Percentiles rank a stretch among this genome's conserved stretches.
phyloP scores from a whole-genome alignment of 1,140 invertebrate genomes.

The Asbolus verrucosus region DNA sequence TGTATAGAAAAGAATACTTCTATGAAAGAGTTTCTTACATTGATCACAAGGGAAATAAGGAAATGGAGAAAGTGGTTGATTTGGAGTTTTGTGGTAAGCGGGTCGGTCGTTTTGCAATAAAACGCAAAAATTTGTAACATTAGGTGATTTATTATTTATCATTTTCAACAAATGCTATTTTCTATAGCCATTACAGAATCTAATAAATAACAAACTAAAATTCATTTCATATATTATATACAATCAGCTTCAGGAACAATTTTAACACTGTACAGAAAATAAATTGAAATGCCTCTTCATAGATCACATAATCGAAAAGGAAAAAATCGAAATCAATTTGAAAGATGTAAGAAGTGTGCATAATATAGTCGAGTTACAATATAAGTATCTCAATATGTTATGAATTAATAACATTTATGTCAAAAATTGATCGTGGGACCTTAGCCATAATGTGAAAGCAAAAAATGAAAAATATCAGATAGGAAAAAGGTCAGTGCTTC shows the following conservation, averaged over 20 bases:
- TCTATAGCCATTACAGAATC: slow-evolving; percentile 58
- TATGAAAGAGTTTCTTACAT: no score
- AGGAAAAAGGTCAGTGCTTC: slow-evolving; percentile 16
- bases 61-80: no score
- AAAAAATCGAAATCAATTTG: slow-evolving; percentile 33
- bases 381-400: slow-evolving; percentile 19
- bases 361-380: slow-evolving; percentile 4
- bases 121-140: slow-evolving; percentile 51
- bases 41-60: no score
- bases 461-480: slow-evolving; percentile 33
- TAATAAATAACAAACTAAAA: slow-evolving; percentile 61
- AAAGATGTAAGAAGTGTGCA: slow-evolving; percentile 23
- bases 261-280: slow-evolving; percentile 59
- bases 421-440: slow-evolving; percentile 21
- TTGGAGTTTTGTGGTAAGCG: no score
- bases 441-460: slow-evolving; percentile 22
- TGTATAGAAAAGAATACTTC: no score
- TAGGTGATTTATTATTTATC: slow-evolving; percentile 58
- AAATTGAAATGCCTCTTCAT: slow-evolving; percentile 55
- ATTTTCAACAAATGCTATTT: slow-evolving; percentile 60
- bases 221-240: slow-evolving; percentile 58
- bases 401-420: slow-evolving; percentile 27
- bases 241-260: slow-evolving; percentile 56
- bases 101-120: background rate
- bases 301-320: slow-evolving; percentile 37